A percentile compares a stretch with the other conserved stretches of the same genome.
Evolutionary conservation across 2,888 invertebrate species (phyloP).

Genomic region (Orchestes rusci): DNA sequence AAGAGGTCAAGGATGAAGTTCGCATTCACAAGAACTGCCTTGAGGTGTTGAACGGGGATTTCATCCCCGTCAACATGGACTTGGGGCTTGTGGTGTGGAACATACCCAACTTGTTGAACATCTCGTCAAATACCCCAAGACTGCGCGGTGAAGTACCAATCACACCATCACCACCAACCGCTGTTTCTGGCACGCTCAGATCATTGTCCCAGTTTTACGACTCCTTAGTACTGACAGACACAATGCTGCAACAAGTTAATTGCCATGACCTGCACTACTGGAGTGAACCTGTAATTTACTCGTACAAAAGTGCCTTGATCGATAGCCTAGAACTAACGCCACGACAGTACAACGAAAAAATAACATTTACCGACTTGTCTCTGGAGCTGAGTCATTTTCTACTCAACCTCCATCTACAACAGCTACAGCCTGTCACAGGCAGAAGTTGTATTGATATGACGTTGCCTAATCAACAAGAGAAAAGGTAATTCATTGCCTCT

Average conservation of each 20-base stretch:
- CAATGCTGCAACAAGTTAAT: conserved; percentile 10
- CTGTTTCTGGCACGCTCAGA: no score
- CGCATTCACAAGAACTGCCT: conserved; percentile 28
- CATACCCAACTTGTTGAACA: conserved; percentile 30
- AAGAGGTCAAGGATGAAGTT: conserved; percentile 3
- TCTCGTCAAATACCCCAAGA: conserved; percentile 21
- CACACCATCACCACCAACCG: no score
- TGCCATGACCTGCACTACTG: conserved; percentile 26
- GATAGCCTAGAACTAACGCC: conserved; percentile 42
- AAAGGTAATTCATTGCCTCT: no score
- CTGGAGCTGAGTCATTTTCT: no score
- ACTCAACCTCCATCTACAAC: no score
- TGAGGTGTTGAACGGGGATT: conserved; percentile 25
- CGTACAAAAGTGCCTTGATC: conserved; percentile 32
- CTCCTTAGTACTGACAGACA: conserved; percentile 17
- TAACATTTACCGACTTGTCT: no score
- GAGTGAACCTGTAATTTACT: conserved; percentile 36
- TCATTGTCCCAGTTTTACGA: conserved; percentile 23
- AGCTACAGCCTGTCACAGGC: no score
- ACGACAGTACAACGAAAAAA: no score
- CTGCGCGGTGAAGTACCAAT: no score
- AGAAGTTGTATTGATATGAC: no score
- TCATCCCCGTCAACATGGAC: conserved; percentile 30
- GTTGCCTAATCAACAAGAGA: no score
- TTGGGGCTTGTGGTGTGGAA: conserved; percentile 32